Conservation (phyloP, 2,888 invertebrate species). For the Electrophaes corylata region DNA sequence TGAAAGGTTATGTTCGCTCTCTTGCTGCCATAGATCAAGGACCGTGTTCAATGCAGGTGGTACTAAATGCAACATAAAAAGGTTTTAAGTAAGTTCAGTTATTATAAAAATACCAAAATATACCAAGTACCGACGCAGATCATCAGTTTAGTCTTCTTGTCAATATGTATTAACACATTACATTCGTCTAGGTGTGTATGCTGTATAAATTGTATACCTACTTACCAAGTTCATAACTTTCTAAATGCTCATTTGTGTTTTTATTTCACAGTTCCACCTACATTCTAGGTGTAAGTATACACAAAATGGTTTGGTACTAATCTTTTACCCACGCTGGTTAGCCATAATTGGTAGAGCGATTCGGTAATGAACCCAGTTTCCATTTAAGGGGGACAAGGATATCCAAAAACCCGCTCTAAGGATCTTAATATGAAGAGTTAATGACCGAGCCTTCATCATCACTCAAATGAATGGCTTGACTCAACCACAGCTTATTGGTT, state of each 20-base stretch:
- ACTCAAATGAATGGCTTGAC: conserved; percentile 21
- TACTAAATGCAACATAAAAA: not conserved
- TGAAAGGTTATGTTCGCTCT: conserved; percentile 44
- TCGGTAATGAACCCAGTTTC: conserved; percentile 65
- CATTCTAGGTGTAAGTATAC: conserved; percentile 14
- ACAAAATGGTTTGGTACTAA: conserved; percentile 46
- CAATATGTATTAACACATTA: no score
- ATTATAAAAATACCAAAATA: not conserved
- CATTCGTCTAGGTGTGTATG: no score
- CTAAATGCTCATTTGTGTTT: conserved; percentile 17
- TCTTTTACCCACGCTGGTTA: conserved; percentile 61
- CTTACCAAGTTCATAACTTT: not conserved
- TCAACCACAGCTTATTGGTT: conserved; percentile 30
- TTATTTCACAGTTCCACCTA: conserved; percentile 27
- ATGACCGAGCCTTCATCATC: conserved; percentile 22
- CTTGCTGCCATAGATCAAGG: conserved; percentile 66
- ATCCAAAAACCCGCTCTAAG: conserved; percentile 43
- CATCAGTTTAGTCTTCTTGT: no score
- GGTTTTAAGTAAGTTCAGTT: not conserved
- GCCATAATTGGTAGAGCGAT: conserved; percentile 62
- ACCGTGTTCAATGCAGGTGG: conserved; percentile 35
- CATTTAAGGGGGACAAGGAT: conserved; percentile 56
- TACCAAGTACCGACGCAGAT: no score
- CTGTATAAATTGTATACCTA: no score
- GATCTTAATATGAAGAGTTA: conserved; percentile 28